Percentiles rank a stretch among this genome's conserved stretches.
phyloP scores from a whole-genome alignment of 2,797 vertebrate species.

The Enteromius radiatus region DNA sequence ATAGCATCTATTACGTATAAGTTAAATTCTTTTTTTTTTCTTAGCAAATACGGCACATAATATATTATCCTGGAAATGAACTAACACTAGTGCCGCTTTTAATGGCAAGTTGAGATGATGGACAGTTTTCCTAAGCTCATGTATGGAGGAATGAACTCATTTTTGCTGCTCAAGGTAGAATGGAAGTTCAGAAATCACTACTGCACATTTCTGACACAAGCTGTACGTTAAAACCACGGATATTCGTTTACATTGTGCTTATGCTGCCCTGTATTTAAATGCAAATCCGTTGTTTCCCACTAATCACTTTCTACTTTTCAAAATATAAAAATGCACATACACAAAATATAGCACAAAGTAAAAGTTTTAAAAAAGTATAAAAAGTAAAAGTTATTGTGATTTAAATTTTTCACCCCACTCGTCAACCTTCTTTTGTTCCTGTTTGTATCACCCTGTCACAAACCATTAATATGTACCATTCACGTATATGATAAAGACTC shows the following conservation, averaged over 20 bases:
- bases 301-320: not conserved
- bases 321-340: not conserved
- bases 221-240: conserved; percentile 15
- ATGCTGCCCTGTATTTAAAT: conserved; percentile 28
- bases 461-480: conserved; percentile 34
- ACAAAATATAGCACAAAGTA: conserved; percentile 19
- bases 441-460: conserved; percentile 25
- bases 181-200: conserved; percentile 26
- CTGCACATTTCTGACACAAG: conserved; percentile 21
- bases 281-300: not conserved
- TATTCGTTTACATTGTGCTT: conserved; percentile 12
- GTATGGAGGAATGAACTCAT: not conserved
- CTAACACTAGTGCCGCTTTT: conserved; percentile 2
- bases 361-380: no score
- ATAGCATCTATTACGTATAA: not conserved
- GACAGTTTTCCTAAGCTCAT: conserved; percentile 13
- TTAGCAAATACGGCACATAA: conserved; percentile 21
- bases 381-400: not conserved
- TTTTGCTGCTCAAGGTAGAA: conserved; percentile 37
- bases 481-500: conserved; percentile 7
- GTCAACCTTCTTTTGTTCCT: conserved; percentile 16
- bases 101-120: not conserved
- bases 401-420: not conserved
- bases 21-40: not conserved
- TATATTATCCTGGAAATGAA: conserved; percentile 19